phyloP scores from a whole-genome alignment of 2,888 invertebrate species.

The Pterobdella sp. region DNA sequence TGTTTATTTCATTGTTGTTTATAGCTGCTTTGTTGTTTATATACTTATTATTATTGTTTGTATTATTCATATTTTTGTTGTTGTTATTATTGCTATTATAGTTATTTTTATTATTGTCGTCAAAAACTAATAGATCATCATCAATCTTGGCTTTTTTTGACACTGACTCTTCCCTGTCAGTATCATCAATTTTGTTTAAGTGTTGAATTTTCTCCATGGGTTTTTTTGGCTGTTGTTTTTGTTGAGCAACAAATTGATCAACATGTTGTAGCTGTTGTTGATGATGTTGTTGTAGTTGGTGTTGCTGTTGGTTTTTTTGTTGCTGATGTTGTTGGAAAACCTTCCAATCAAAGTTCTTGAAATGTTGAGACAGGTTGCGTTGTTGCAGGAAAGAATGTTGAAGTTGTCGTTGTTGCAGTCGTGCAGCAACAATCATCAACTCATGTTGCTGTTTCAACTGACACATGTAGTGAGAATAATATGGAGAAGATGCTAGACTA shows the following conservation, averaged over 20 bases:
- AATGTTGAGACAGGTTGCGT: too few species aligned
- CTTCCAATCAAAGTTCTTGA: neutral
- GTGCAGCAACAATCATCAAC: neutral
- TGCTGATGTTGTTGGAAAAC: conserved; percentile 19
- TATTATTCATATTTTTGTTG: neutral
- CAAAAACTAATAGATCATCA: too few species aligned
- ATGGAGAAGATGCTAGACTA: conserved; percentile 31
- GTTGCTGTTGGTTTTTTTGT: conserved; percentile 19
- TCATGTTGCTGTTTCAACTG: conserved; percentile 26
- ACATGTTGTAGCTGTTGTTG: conserved; percentile 7
- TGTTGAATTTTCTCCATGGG: neutral
- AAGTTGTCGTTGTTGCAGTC: neutral
- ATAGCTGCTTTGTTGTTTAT: neutral
- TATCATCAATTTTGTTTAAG: too few species aligned
- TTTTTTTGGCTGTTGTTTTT: neutral
- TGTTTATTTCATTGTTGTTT: neutral
- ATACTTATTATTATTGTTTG: neutral
- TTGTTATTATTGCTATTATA: neutral
- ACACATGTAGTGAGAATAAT: conserved; percentile 31
- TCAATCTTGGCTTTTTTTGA: too few species aligned
- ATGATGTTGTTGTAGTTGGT: conserved; percentile 17
- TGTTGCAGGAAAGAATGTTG: neutral
- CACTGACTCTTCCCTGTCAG: too few species aligned
- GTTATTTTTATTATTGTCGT: conserved; percentile 6
- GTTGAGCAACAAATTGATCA: neutral